Evolutionary conservation across 1,140 invertebrate species (phyloP).

Genomic region (Bombyx mandarina): DNA sequence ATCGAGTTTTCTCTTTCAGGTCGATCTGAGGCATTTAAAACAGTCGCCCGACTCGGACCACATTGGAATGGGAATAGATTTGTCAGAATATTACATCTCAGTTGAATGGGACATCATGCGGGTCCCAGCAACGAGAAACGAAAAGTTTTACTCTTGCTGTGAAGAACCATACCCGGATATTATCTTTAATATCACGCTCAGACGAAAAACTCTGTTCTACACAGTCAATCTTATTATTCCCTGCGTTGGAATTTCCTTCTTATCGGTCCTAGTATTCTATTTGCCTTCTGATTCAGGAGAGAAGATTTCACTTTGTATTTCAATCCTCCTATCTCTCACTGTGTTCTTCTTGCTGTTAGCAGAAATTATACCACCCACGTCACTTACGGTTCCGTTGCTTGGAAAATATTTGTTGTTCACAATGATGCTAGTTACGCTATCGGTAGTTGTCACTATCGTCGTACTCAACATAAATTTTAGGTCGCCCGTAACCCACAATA

Average conservation of each 20-base stretch:
- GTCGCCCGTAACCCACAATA: conserved; percentile 91
- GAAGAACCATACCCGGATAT: conserved; percentile 96
- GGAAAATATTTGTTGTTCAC: conserved; percentile 99
- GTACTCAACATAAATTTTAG: conserved; percentile 99
- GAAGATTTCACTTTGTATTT: conserved; percentile 98
- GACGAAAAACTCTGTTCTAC: conserved; percentile 97
- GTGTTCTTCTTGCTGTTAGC: conserved; percentile 98
- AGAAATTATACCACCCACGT: conserved; percentile 99
- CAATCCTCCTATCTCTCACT: conserved; percentile 97
- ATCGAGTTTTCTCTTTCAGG: conserved; percentile 70
- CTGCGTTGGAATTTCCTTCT: conserved; percentile 96
- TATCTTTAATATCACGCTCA: conserved; percentile 97
- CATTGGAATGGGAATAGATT: conserved; percentile 90
- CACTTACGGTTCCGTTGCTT: conserved; percentile 95
- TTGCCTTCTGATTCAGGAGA: conserved; percentile 98
- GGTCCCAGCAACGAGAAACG: conserved; percentile 88
- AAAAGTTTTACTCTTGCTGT: conserved; percentile 92
- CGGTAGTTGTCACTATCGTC: conserved; percentile 97
- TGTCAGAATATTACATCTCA: conserved; percentile 95
- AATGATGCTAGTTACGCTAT: conserved; percentile 98
- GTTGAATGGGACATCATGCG: conserved; percentile 98
- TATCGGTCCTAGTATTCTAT: conserved; percentile 98
- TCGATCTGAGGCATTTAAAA: conserved; percentile 88
- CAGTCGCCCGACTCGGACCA: conserved; percentile 86
- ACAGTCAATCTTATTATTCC: conserved; percentile 97